A percentile compares a stretch with the other conserved stretches of the same genome.
Conservation (phyloP, 2,888 invertebrate species). For the Nomada fucata region DNA sequence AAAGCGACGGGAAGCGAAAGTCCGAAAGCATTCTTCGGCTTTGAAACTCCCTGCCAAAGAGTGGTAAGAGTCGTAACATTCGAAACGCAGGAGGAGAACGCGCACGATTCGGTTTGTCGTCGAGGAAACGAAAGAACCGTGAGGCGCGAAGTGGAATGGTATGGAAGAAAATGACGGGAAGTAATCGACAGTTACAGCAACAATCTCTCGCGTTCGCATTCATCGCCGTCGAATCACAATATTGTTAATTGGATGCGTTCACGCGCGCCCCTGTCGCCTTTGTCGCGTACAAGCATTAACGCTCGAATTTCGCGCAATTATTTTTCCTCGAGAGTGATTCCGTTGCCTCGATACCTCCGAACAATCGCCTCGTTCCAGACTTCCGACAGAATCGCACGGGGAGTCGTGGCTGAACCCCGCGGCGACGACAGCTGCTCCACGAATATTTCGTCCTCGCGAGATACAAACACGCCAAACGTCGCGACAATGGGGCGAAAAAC, state of each 20-base stretch:
- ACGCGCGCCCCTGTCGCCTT: slow-evolving; percentile 57
- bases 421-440: slow-evolving; percentile 78
- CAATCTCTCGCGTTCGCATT: slow-evolving; percentile 15
- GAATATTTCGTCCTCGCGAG: slow-evolving; percentile 58
- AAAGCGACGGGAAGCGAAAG: too few species aligned
- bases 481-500: slow-evolving; percentile 66
- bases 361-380: slow-evolving; percentile 74
- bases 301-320: slow-evolving; percentile 76
- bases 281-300: slow-evolving; percentile 43
- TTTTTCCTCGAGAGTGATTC: slow-evolving; percentile 83
- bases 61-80: too few species aligned
- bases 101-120: too few species aligned
- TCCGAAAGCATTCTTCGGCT: too few species aligned
- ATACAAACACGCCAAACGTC: slow-evolving; percentile 61
- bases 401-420: slow-evolving; percentile 72
- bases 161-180: background rate
- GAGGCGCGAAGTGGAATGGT: background rate
- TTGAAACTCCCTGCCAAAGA: too few species aligned
- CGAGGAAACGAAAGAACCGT: background rate
- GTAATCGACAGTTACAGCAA: background rate
- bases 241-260: slow-evolving; percentile 70
- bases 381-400: slow-evolving; percentile 42
- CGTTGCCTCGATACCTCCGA: slow-evolving; percentile 80
- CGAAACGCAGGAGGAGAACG: too few species aligned
- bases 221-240: slow-evolving; percentile 60